phyloP scores from a whole-genome alignment of 2,888 invertebrate genomes.

The Sthenelais limicola region DNA sequence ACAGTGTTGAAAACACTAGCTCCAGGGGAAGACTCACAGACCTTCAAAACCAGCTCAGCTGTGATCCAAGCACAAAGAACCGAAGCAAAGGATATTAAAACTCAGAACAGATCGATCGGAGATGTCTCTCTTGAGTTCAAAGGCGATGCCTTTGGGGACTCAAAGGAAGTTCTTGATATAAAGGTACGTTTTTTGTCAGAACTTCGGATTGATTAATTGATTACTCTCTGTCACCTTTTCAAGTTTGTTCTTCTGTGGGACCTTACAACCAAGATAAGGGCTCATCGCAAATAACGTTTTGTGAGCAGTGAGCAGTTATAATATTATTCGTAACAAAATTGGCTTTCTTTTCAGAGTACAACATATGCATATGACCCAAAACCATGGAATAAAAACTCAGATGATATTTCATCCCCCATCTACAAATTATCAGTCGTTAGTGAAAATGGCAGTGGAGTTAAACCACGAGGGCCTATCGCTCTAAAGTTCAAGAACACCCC shows the following conservation, averaged over 20 bases:
- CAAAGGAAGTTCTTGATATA: not conserved
- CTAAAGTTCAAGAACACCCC: not conserved
- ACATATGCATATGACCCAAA: too few relatives aligned
- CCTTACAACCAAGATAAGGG: too few relatives aligned
- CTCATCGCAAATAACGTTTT: too few relatives aligned
- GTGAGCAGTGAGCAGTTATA: too few relatives aligned
- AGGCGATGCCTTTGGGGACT: not conserved
- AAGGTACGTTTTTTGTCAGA: not conserved
- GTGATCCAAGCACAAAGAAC: not conserved
- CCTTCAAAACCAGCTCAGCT: not conserved
- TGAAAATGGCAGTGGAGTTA: not conserved
- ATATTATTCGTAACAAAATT: too few relatives aligned
- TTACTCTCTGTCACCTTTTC: too few relatives aligned
- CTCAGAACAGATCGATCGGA: not conserved
- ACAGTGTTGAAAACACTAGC: constrained; percentile 1
- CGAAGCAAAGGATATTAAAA: not conserved
- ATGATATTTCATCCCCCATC: not conserved
- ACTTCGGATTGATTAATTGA: too few relatives aligned
- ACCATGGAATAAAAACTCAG: constrained; percentile 4
- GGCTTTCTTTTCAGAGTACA: too few relatives aligned
- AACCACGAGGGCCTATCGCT: not conserved
- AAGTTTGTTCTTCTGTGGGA: too few relatives aligned
- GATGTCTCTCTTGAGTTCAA: constrained; percentile 2
- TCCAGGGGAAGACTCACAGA: not conserved
- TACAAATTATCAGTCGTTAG: not conserved